phyloP scores from a whole-genome alignment of 1,140 invertebrate genomes.

The Homalodisca vitripennis region DNA sequence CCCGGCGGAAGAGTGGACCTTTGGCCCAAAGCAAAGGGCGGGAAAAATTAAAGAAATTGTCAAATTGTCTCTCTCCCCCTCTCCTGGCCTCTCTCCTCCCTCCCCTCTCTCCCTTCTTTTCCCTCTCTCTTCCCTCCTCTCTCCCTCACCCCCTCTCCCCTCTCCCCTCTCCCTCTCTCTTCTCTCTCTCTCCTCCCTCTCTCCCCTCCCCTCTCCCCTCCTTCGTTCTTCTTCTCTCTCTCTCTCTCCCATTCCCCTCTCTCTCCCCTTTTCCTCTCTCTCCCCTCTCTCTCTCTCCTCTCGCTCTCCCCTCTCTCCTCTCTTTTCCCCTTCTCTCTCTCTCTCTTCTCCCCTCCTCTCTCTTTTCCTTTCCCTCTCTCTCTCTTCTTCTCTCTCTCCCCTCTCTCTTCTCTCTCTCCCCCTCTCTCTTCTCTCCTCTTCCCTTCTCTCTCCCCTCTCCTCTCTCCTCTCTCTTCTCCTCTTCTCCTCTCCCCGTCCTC shows the following conservation, averaged over 20 bases:
- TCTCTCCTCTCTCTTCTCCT: neutral
- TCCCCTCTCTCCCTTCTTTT: neutral
- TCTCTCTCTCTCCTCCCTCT: neutral
- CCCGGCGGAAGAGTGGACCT: no score
- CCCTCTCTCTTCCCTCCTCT: neutral
- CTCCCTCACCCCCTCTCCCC: neutral
- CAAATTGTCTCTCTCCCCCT: neutral
- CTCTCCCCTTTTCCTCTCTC: conserved; percentile 24
- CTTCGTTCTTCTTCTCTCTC: neutral
- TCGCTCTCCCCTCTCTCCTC: neutral
- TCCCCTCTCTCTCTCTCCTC: neutral
- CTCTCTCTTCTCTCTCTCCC: neutral
- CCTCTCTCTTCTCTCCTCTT: neutral
- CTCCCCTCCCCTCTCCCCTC: neutral
- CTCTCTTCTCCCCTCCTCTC: neutral
- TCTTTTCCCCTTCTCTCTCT: neutral
- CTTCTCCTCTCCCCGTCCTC: neutral
- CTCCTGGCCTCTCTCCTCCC: neutral
- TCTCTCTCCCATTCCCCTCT: neutral
- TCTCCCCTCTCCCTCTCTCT: neutral
- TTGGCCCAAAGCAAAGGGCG: no score
- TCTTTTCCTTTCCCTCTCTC: neutral
- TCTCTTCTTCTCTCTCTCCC: neutral
- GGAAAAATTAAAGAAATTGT: no score
- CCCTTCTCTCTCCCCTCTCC: neutral